These are phyloP conservation scores for Zaprionus vittiger DNA, from an alignment of 1,140 invertebrate genomes.

Conservation along the genomic window DNA sequence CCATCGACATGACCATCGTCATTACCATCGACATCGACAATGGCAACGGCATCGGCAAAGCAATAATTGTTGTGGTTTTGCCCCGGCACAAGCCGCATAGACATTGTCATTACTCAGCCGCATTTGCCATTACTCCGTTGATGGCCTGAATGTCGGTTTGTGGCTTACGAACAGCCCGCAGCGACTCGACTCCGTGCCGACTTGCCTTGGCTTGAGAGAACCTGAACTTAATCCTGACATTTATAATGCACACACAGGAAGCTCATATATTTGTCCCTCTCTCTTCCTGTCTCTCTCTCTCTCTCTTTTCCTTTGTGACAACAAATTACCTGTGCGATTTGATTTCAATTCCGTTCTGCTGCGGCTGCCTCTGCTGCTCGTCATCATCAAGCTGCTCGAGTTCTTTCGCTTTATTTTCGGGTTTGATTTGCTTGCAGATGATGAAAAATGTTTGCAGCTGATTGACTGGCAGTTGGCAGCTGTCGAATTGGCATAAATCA, in stretches of 20 bases:
- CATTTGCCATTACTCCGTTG: constrained; percentile 49
- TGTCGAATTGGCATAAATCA: constrained; percentile 70
- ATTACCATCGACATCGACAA: constrained; percentile 23
- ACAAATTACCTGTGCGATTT: constrained; percentile 79
- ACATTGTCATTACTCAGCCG: constrained; percentile 61
- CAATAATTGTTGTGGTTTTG: constrained; percentile 74
- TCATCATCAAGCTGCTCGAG: constrained; percentile 29
- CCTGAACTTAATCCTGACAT: constrained; percentile 64
- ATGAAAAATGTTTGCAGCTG: constrained; percentile 35
- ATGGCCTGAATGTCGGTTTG: constrained; percentile 23
- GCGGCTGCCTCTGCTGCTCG: constrained; percentile 31
- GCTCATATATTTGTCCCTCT: constrained; percentile 16
- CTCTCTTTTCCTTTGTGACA: constrained; percentile 38
- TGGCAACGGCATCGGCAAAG: constrained; percentile 36
- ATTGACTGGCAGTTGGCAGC: constrained; percentile 63
- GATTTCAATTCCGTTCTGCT: constrained; percentile 70
- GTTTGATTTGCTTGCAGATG: constrained; percentile 27
- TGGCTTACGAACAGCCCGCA: constrained; percentile 43
- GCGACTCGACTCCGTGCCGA: constrained; percentile 11
- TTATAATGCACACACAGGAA: constrained; percentile 61
- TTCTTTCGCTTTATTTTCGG: constrained; percentile 38
- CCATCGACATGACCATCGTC: constrained; percentile 1
- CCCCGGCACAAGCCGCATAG: constrained; percentile 28
- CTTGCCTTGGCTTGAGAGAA: neutral
- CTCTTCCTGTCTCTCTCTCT: neutral